These are phyloP conservation scores for Larimichthys crocea DNA, from an alignment of 2,113 vertebrate species.

Conservation along the genomic window DNA sequence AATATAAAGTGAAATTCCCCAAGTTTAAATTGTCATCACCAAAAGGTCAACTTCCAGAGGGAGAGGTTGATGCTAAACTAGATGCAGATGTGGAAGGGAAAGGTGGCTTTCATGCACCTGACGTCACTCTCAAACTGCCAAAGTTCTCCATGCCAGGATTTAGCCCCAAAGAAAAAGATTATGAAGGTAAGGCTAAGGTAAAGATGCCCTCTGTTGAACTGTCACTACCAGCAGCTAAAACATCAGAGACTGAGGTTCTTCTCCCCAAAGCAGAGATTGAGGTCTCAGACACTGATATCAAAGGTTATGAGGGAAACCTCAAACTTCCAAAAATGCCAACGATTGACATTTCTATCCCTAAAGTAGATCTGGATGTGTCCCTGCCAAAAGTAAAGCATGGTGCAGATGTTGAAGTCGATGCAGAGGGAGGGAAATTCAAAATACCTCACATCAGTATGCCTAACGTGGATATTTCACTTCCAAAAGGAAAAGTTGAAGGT, in stretches of 20 bases:
- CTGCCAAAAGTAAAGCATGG: conserved; percentile 66
- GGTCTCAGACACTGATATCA: conserved; percentile 77
- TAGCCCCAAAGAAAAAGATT: conserved; percentile 69
- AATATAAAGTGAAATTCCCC: conserved; percentile 80
- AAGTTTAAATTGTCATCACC: conserved; percentile 78
- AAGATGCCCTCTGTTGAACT: conserved; percentile 85
- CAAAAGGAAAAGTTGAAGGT: conserved; percentile 66
- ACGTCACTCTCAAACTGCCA: conserved; percentile 75
- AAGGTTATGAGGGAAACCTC: conserved; percentile 79
- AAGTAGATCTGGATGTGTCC: conserved; percentile 82
- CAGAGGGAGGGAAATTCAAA: conserved; percentile 40
- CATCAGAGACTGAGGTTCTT: conserved; percentile 67
- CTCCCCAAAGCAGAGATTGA: conserved; percentile 77
- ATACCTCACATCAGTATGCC: conserved; percentile 69
- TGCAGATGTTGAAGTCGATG: conserved; percentile 24
- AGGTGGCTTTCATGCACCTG: conserved; percentile 70
- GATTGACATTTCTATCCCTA: conserved; percentile 82
- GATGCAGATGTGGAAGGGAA: conserved; percentile 59
- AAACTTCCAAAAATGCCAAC: conserved; percentile 80
- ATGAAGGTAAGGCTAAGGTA: conserved; percentile 71
- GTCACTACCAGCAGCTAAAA: conserved; percentile 72
- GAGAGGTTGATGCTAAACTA: conserved; percentile 55
- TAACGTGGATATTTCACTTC: conserved; percentile 70
- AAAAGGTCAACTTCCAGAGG: conserved; percentile 69
- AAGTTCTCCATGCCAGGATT: conserved; percentile 82